Conservation (phyloP, 2,113 vertebrate genomes). For the Microcebus griseorufus region DNA sequence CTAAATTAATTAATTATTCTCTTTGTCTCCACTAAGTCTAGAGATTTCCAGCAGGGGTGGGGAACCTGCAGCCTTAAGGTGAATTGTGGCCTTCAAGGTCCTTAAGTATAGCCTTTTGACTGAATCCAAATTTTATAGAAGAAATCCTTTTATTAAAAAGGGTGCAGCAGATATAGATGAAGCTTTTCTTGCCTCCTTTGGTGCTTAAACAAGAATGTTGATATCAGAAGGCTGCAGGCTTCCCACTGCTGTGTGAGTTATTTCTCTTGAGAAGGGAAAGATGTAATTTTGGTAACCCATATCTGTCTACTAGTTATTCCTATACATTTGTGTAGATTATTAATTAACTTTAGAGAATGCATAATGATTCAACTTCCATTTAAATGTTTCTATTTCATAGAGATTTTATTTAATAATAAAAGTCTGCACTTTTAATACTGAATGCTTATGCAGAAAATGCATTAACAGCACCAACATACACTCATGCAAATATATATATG, state of each 20-base stretch:
- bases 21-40: conserved; percentile 43
- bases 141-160: too few species aligned
- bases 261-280: conserved; percentile 66
- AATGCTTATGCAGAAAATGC: background rate
- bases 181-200: too few species aligned
- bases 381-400: background rate
- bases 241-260: conserved; percentile 26
- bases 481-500: background rate
- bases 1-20: conserved; percentile 10
- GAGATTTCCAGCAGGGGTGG: background rate
- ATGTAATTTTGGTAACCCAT: conserved; percentile 67
- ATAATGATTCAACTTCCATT: background rate
- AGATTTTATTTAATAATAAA: background rate
- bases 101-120: too few species aligned
- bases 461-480: background rate
- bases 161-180: too few species aligned
- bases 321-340: conserved; percentile 56
- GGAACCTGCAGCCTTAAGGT: too few species aligned
- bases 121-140: too few species aligned
- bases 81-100: too few species aligned
- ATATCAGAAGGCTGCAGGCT: too few species aligned
- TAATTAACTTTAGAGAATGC: conserved; percentile 49
- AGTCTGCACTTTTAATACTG: background rate
- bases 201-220: too few species aligned
- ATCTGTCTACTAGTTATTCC: conserved; percentile 55